phyloP scores from a whole-genome alignment of 2,888 invertebrate genomes.

The Lasioglossum marginatum region DNA sequence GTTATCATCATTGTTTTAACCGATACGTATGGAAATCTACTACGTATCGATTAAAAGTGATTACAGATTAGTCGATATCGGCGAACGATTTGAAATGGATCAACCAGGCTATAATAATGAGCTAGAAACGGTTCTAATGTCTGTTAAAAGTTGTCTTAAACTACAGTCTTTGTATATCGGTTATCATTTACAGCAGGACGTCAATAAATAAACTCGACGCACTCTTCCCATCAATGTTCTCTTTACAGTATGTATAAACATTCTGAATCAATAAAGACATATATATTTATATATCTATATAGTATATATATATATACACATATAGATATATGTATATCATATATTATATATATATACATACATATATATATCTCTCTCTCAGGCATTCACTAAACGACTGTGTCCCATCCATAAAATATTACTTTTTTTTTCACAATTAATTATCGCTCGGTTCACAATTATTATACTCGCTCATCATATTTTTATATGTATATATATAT shows the following conservation, averaged over 20 bases:
- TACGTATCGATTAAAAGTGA: not conserved
- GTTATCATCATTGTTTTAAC: not conserved
- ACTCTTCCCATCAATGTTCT: constrained; percentile 55
- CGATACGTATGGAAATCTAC: not conserved
- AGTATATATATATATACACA: constrained; percentile 18
- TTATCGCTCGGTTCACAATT: constrained; percentile 60
- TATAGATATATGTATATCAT: constrained; percentile 56
- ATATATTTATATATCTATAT: constrained; percentile 23
- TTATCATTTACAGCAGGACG: constrained; percentile 69
- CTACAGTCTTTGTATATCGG: constrained; percentile 81
- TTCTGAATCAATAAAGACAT: constrained; percentile 59
- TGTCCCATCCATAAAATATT: constrained; percentile 72
- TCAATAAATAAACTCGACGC: constrained; percentile 66
- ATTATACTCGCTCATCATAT: constrained; percentile 51
- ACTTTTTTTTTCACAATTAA: constrained; percentile 54
- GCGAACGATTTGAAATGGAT: constrained; percentile 67
- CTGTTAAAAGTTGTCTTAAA: constrained; percentile 82
- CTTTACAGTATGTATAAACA: constrained; percentile 67
- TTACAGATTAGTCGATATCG: constrained; percentile 8
- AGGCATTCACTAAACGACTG: constrained; percentile 72
- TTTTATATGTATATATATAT: constrained; percentile 4
- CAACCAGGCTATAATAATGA: constrained; percentile 59
- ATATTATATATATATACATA: constrained; percentile 36
- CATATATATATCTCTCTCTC: constrained; percentile 59
- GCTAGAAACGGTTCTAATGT: constrained; percentile 77